Conservation (phyloP, 2,888 invertebrate species). For the Nysson spinosus region DNA sequence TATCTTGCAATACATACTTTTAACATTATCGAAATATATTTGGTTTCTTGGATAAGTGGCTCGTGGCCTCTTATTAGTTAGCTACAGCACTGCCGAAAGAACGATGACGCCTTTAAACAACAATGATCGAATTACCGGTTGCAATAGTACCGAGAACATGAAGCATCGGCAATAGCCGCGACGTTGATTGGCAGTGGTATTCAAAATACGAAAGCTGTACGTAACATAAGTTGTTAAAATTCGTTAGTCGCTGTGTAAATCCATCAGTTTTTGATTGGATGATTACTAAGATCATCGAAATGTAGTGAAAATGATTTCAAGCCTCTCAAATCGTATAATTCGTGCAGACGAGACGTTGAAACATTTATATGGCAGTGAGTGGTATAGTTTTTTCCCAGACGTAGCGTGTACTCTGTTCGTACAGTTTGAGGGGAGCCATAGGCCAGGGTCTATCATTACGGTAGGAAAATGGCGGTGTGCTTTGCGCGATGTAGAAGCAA, state of each 20-base stretch:
- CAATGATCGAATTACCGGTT: not conserved
- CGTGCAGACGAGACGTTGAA: conserved; percentile 9
- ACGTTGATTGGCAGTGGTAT: conserved; percentile 1
- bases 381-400: conserved; percentile 20
- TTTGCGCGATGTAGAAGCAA: conserved; percentile 48
- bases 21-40: not conserved
- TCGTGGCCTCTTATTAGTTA: not conserved
- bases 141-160: too few species aligned
- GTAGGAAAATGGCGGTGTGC: conserved; percentile 60
- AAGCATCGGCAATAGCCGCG: conserved; percentile 30
- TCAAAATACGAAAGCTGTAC: too few species aligned
- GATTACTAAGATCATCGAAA: too few species aligned
- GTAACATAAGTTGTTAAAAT: too few species aligned
- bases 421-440: conserved; percentile 39
- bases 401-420: conserved; percentile 22
- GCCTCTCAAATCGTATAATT: too few species aligned
- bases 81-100: conserved; percentile 37
- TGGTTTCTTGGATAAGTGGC: not conserved
- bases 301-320: too few species aligned
- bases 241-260: too few species aligned
- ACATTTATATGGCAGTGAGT: conserved; percentile 33
- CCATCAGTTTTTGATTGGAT: too few species aligned
- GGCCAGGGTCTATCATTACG: conserved; percentile 56
- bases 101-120: conserved; percentile 35
- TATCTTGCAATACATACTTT: not conserved